phyloP scores from a whole-genome alignment of 1,140 invertebrate genomes.

The Caerostris extrusa region DNA sequence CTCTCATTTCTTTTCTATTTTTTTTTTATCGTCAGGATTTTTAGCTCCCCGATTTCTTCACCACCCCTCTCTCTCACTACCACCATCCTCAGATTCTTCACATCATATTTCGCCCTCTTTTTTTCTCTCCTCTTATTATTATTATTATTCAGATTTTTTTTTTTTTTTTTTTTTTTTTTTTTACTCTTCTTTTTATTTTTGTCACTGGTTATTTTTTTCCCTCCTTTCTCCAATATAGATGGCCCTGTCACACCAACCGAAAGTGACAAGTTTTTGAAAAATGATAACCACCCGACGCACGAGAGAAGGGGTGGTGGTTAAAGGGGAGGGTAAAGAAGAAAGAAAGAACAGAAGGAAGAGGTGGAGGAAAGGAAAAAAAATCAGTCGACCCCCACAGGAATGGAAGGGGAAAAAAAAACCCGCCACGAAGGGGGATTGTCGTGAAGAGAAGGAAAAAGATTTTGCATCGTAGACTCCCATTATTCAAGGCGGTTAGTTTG shows the following conservation, averaged over 20 bases:
- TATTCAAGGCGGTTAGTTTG: conserved; percentile 74
- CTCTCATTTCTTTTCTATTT: not conserved
- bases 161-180: not conserved
- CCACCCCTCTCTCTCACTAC: not conserved
- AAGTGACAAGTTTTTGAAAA: conserved; percentile 78
- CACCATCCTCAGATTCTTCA: conserved; percentile 11
- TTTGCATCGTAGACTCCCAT: conserved; percentile 73
- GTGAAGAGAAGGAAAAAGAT: conserved; percentile 70
- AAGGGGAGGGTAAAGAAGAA: conserved; percentile 20
- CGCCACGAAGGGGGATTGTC: conserved; percentile 33
- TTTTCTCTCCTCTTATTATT: conserved; percentile 59
- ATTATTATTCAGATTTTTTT: conserved; percentile 64
- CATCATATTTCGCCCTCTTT: conserved; percentile 51
- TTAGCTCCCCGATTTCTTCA: conserved; percentile 35
- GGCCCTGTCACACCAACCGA: conserved; percentile 66
- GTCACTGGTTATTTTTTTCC: not conserved
- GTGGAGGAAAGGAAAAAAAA: conserved; percentile 17
- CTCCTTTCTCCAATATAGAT: conserved; percentile 29
- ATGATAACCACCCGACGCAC: conserved; percentile 63
- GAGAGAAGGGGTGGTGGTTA: not conserved
- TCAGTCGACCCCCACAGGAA: conserved; percentile 13
- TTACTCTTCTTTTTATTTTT: conserved; percentile 8
- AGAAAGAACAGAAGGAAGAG: not conserved
- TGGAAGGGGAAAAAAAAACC: conserved; percentile 14
- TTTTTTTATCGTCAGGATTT: conserved; percentile 51